phyloP scores from a whole-genome alignment of 2,113 vertebrate species.

The Dasypus novemcinctus region DNA sequence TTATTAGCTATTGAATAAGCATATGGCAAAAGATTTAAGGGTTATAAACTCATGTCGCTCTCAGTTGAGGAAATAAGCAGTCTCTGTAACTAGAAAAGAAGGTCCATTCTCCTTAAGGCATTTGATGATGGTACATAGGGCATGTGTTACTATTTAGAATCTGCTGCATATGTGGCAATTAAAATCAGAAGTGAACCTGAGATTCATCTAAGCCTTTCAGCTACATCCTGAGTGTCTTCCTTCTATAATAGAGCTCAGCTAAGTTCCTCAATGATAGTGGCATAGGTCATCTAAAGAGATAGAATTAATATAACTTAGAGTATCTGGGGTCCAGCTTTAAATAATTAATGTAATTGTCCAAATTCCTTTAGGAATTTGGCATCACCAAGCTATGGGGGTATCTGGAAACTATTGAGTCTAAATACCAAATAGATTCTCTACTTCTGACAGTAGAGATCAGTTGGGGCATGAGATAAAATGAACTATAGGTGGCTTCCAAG shows the following conservation, averaged over 20 bases:
- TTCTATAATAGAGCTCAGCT: not conserved
- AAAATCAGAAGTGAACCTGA: not conserved
- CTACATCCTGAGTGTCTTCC: not conserved
- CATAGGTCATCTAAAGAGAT: not conserved
- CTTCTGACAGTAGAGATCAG: not conserved
- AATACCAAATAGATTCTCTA: constrained; percentile 49
- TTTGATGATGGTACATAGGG: not conserved
- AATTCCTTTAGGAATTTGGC: not conserved
- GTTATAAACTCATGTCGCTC: not conserved
- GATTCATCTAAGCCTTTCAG: constrained; percentile 36
- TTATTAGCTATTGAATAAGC: not conserved
- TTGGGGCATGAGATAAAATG: not conserved
- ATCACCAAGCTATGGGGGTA: not conserved
- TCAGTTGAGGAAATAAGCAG: not conserved
- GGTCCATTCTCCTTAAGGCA: not conserved
- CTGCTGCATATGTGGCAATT: not conserved
- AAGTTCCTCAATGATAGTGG: not conserved
- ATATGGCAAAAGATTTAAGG: not conserved
- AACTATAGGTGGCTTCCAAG: not conserved
- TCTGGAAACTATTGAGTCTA: not conserved
- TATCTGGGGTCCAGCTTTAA: not conserved
- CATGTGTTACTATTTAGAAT: not conserved
- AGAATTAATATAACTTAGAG: not conserved
- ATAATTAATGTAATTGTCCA: constrained; percentile 24
- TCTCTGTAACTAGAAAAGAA: not conserved